These are phyloP conservation scores for Gymnocheta viridis DNA, from an alignment of 2,888 invertebrate species.

Conservation along the genomic window DNA sequence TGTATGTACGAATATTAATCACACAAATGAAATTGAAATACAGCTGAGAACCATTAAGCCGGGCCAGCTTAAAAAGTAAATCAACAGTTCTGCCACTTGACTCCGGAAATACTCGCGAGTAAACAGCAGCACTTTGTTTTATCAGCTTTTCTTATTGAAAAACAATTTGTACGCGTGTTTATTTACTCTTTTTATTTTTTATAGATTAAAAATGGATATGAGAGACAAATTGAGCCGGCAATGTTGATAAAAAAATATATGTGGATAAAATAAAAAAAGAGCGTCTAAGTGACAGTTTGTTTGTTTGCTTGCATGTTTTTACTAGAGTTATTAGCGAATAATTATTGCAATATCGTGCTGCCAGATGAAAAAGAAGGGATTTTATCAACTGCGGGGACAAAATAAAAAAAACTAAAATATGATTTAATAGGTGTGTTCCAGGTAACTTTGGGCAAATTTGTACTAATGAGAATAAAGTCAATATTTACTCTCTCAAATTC, in stretches of 20 bases:
- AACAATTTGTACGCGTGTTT: slow-evolving; percentile 18
- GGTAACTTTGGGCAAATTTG: too few species aligned
- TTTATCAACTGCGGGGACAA: background rate
- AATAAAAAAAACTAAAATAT: background rate
- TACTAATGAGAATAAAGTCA: too few species aligned
- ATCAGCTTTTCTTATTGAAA: slow-evolving; percentile 20
- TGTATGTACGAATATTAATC: background rate
- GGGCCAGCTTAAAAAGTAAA: slow-evolving; percentile 24
- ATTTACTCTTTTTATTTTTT: slow-evolving; percentile 23
- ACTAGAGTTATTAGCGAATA: slow-evolving; percentile 39
- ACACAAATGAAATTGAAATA: slow-evolving; percentile 7
- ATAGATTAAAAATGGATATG: slow-evolving; percentile 5
- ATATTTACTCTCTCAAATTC: too few species aligned
- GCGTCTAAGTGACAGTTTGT: slow-evolving; percentile 47
- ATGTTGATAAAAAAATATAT: slow-evolving; percentile 9
- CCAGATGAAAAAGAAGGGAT: slow-evolving; percentile 6
- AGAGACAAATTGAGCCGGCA: slow-evolving; percentile 39
- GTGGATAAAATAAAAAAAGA: slow-evolving; percentile 43
- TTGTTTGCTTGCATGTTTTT: background rate
- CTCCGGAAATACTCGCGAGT: slow-evolving; percentile 62
- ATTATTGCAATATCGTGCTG: background rate
- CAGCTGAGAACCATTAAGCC: slow-evolving; percentile 20
- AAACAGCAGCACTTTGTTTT: slow-evolving; percentile 30
- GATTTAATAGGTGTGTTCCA: too few species aligned
- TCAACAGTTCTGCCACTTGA: slow-evolving; percentile 41